These are phyloP conservation scores for Orchesella flavescens DNA, from an alignment of 2,888 invertebrate genomes.

Conservation along the genomic window DNA sequence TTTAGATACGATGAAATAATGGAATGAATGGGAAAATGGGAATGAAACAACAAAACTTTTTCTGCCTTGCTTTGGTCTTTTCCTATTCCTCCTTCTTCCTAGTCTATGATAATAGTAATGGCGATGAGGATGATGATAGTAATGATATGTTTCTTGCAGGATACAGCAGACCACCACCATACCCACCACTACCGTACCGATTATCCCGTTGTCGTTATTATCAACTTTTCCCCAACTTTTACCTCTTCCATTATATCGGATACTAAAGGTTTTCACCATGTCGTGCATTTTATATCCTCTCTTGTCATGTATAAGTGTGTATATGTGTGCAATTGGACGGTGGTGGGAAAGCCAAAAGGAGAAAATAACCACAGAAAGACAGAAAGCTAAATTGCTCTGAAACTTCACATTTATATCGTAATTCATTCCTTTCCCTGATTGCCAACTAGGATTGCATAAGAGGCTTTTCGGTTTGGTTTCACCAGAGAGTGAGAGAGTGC, in stretches of 20 bases:
- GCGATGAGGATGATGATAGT: constrained; percentile 7
- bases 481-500: not conserved
- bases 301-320: constrained; percentile 18
- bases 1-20: constrained; percentile 8
- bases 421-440: constrained; percentile 33
- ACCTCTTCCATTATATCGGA: not conserved
- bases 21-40: constrained; percentile 1
- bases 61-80: not conserved
- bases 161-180: too few relatives aligned
- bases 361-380: constrained; percentile 29
- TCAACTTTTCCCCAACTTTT: not conserved
- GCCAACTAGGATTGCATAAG: not conserved
- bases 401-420: constrained; percentile 45
- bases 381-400: constrained; percentile 41
- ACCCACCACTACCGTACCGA: not conserved
- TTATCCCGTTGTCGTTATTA: not conserved
- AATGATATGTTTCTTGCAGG: not conserved
- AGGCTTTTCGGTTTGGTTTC: not conserved
- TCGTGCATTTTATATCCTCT: not conserved
- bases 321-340: not conserved
- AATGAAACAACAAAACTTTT: constrained; percentile 2
- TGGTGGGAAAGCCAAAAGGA: not conserved
- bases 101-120: not conserved
- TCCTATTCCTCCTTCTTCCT: not conserved
- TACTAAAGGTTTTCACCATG: not conserved